Evolutionary conservation across 2,113 vertebrate genomes (phyloP), one percentile per base, ranked within the genome.

Genomic region (Hirundichthys speculiger): DNA sequence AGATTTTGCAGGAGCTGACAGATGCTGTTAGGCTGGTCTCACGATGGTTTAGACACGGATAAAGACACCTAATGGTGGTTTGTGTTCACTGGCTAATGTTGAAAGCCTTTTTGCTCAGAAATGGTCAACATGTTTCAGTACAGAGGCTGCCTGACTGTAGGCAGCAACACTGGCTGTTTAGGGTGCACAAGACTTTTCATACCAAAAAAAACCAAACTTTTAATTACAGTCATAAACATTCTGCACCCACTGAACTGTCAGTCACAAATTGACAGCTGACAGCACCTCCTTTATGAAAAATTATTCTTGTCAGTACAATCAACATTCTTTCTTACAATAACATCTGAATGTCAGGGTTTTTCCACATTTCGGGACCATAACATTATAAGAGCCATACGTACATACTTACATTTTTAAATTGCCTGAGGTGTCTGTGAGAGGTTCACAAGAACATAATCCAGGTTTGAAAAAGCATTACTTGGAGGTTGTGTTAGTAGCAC

Each of bases 1-100:
- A 82, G 66, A 52, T 80, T 72, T 58, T 61, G 66, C 73, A 73
- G 83, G 78, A 62, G 64, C 75, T 76, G 87, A 84, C 88, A 85
- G 87, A 88, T 83, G 90, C 80, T 87, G 83, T 80, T 69, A 70
- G 76, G 54, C 67, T 73, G 83, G 59, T 82, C 82, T 89, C 80
- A 73, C 71, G 85, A 85, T 80, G 84, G 83, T 63, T 77, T 62
- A 79, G 78, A 82, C 65, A 54, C 73, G 83, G 83, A 91, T 87
- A 88, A 88, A 91, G 79, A 74, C 64, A 60, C 68, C 56, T 83
- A 85, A 87, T 84, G 71, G 86, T 72, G 63, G 58, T 75, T 80
- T 41, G 55, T 22, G 52, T 64, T 63, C 61, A 27, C 71, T 40
- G 59, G 59, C 78, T 83, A 76, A 76, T 80, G 84, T 68, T 77